Conservation (phyloP, 2,113 vertebrate species). For the Nothocercus nigrocapillus region DNA sequence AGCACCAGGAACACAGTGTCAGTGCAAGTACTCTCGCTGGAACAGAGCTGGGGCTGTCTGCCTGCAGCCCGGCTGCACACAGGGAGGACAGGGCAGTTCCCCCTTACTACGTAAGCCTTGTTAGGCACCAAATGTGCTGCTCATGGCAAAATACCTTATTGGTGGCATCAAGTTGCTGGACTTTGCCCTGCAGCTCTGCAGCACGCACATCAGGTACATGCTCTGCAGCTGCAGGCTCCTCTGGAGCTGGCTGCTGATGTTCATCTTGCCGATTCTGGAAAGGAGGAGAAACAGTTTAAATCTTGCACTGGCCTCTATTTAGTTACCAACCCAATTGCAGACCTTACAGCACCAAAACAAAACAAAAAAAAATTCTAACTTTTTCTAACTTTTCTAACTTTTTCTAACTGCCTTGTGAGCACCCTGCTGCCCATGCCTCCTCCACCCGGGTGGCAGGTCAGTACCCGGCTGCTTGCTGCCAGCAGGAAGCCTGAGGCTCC, state of each 20-base stretch:
- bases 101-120: background rate
- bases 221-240: constrained; percentile 67
- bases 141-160: constrained; percentile 83
- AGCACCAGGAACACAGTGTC: background rate
- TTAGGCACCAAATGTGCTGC: background rate
- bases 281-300: background rate
- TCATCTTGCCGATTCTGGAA: constrained; percentile 33
- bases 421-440: rapidly evolving
- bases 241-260: constrained; percentile 61
- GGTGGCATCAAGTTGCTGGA: constrained; percentile 81
- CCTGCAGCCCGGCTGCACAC: background rate
- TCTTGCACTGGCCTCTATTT: background rate
- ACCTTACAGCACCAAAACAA: background rate
- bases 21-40: background rate
- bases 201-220: constrained; percentile 69
- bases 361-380: too few species aligned
- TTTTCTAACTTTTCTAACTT: too few species aligned
- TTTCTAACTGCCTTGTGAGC: background rate
- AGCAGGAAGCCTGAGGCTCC: background rate
- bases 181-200: constrained; percentile 83
- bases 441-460: background rate
- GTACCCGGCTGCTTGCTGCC: background rate
- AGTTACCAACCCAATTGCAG: background rate
- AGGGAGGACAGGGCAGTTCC: background rate
- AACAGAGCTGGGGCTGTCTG: background rate